Evolutionary conservation across 2,797 vertebrate genomes (phyloP).

Genomic region (Lacerta agilis): DNA sequence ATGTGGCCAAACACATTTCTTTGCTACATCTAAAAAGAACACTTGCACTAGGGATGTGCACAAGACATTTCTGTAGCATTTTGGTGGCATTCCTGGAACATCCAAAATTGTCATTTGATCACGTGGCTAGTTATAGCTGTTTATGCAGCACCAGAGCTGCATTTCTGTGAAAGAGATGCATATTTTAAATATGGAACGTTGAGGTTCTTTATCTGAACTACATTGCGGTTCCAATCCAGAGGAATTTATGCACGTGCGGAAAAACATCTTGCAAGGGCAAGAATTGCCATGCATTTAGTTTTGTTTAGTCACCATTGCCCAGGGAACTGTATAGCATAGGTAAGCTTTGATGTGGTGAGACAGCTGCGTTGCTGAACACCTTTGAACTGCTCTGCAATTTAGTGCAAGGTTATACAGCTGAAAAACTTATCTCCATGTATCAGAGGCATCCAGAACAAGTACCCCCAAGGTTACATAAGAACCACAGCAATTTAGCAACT

Average conservation of each 20-base stretch:
- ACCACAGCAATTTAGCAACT: conserved; percentile 9
- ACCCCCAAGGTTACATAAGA: not conserved
- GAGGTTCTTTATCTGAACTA: not conserved
- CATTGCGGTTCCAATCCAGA: not conserved
- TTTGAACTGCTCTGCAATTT: not conserved
- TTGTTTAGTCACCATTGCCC: not conserved
- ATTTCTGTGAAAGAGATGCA: not conserved
- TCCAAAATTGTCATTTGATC: not conserved
- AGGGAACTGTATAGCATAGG: not conserved
- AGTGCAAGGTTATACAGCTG: not conserved
- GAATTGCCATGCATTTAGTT: not conserved
- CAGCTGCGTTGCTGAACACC: not conserved
- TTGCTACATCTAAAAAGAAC: too few relatives aligned
- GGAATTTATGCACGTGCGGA: not conserved
- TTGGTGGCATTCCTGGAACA: not conserved
- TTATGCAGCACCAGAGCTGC: not conserved
- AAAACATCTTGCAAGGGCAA: not conserved
- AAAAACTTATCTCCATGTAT: not conserved
- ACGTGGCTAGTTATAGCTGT: not conserved
- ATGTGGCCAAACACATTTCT: not conserved
- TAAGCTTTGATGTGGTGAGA: not conserved
- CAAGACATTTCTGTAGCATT: not conserved
- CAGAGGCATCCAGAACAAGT: conserved; percentile 3
- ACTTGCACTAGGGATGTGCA: not conserved
- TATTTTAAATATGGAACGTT: not conserved